Evolutionary conservation across 2,888 invertebrate genomes (phyloP).

Genomic region (Melanargia galathea): DNA sequence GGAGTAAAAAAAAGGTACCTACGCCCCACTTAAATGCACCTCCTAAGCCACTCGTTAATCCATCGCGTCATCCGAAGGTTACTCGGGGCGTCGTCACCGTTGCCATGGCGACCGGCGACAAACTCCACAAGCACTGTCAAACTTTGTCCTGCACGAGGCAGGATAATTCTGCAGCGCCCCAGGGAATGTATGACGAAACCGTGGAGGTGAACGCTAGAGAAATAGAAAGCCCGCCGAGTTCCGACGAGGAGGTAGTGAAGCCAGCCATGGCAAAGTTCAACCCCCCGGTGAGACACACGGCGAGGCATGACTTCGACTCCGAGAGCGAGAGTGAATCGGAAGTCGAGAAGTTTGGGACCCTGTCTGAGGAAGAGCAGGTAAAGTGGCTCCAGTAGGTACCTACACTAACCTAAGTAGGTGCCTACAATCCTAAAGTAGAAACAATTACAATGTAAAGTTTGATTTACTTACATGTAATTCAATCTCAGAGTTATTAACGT

Average conservation of each 20-base stretch:
- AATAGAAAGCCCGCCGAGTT: constrained; percentile 76
- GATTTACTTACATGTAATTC: neutral
- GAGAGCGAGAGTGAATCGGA: constrained; percentile 71
- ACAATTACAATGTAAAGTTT: neutral
- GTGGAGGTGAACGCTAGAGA: constrained; percentile 82
- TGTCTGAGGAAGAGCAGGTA: constrained; percentile 64
- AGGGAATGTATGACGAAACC: constrained; percentile 83
- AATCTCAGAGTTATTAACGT: constrained; percentile 2
- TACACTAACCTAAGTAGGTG: neutral
- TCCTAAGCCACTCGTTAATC: constrained; percentile 31
- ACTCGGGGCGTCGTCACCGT: constrained; percentile 44
- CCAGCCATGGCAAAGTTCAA: constrained; percentile 74
- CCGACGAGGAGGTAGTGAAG: constrained; percentile 59
- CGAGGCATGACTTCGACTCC: constrained; percentile 73
- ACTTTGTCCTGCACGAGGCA: constrained; percentile 47
- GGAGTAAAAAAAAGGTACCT: constrained; percentile 32
- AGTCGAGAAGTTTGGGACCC: constrained; percentile 62
- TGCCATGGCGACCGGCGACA: constrained; percentile 73
- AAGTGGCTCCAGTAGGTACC: neutral
- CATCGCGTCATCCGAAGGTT: constrained; percentile 24
- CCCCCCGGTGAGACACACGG: constrained; percentile 70
- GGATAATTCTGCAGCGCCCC: constrained; percentile 36
- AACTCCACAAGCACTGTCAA: constrained; percentile 79
- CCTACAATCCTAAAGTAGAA: too few relatives aligned
- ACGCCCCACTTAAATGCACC: constrained; percentile 31